Evolutionary conservation across 2,113 vertebrate species (phyloP).

Genomic region (Zootoca vivipara): DNA sequence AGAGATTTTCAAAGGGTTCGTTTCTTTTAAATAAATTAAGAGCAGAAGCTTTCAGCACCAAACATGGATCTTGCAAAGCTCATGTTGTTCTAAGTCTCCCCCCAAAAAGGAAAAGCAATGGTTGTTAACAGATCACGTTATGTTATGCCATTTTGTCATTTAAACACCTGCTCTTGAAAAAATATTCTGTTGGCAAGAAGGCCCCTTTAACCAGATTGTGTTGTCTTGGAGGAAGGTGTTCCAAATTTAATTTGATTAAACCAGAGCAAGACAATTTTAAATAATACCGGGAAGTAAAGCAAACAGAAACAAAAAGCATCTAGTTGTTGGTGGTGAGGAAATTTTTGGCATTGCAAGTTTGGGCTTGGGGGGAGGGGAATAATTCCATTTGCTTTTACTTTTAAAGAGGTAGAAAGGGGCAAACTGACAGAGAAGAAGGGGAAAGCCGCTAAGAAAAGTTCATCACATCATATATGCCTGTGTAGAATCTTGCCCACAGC

Average conservation of each 20-base stretch:
- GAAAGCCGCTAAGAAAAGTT: background rate
- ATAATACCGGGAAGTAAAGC: background rate
- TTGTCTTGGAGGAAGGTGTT: background rate
- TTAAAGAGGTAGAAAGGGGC: background rate
- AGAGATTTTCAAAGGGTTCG: slow-evolving; percentile 43
- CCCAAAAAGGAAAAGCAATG: slow-evolving; percentile 6
- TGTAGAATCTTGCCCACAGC: background rate
- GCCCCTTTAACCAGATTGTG: background rate
- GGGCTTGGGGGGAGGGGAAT: background rate
- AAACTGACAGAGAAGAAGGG: background rate
- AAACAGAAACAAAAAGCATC: background rate
- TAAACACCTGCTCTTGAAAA: background rate
- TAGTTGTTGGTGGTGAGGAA: background rate
- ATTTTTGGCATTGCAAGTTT: background rate
- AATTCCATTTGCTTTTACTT: background rate
- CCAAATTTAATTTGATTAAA: background rate
- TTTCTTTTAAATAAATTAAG: slow-evolving; percentile 31
- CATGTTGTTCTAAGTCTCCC: background rate
- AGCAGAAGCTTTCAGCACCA: slow-evolving; percentile 20
- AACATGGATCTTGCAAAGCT: background rate
- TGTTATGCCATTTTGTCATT: background rate
- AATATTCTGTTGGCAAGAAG: background rate
- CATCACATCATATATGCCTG: background rate
- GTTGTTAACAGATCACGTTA: accelerated
- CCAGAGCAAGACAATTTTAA: background rate